Evolutionary conservation across 2,113 vertebrate species (phyloP), one percentile per base, ranked within the genome.

Genomic region (Austrofundulus limnaeus): DNA sequence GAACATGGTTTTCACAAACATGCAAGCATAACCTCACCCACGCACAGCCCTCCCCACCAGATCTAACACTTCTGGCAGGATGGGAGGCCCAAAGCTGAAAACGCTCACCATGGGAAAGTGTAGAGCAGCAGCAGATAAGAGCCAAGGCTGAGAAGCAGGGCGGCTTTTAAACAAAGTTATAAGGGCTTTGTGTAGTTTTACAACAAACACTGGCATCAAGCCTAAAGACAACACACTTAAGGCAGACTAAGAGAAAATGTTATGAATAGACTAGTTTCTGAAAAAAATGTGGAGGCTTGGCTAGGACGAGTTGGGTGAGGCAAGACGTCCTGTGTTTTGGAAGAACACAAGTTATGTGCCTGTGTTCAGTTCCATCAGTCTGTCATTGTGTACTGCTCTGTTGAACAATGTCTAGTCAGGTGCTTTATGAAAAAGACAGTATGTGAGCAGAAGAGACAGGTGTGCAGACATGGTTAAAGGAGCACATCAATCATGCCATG

Each of bases 401-500:
- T 50, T 78, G 64, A 80, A 75, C 67, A 80, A 45, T 77, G 71
- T 70, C 43, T 48, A 21, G 57, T 67, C 38, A 50, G 66, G 60
- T 52, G 69, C 50, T 72, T 25, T 80, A 57, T 66, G 42, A 71
- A 51, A 62, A 50, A 62, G 54, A 65, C 31, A 51, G 25, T 57
- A 19, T 61, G 52, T 64, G 60, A 64, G 52, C 50, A 68, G 37
- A 80, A 77, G 43, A 47, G 37, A 65, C 59, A 73, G 78, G 50
- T 85, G 69, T 66, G 62, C 56, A 67, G 76, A 63, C 41, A 19
- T 51, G 53, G 58, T 20, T 65, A 61, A 80, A 76, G 47, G 56
- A 66, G 46, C n/a, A 19, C 15, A 62, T 88, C 80, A 75, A 78
- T 89, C 80, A 87, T 38, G 55, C 41, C 13, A 31, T 59, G 60